These are phyloP conservation scores for Stegastes partitus DNA, from an alignment of 2,113 vertebrate genomes.

Conservation along the genomic window DNA sequence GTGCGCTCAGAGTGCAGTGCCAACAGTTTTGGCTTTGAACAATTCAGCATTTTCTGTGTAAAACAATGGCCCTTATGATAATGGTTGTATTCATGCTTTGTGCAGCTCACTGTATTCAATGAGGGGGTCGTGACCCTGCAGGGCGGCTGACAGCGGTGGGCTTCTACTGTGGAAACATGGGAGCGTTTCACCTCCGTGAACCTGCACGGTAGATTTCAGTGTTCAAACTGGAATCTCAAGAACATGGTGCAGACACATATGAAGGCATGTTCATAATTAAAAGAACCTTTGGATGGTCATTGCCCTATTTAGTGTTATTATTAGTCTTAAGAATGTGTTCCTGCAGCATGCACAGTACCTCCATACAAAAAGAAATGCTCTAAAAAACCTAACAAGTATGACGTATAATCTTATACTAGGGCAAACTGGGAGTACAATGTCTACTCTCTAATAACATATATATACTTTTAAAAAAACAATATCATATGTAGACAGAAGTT, in stretches of 20 bases:
- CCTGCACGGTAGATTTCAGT: neutral
- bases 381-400: too few species aligned
- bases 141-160: neutral
- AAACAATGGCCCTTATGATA: slow-evolving; percentile 59
- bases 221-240: neutral
- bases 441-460: too few species aligned
- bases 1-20: slow-evolving; percentile 66
- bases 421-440: too few species aligned
- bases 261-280: too few species aligned
- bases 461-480: too few species aligned
- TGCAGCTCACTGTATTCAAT: slow-evolving; percentile 42
- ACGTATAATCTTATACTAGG: too few species aligned
- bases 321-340: too few species aligned
- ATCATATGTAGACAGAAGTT: too few species aligned
- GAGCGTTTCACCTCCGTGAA: neutral
- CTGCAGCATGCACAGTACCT: too few species aligned
- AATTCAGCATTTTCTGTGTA: slow-evolving; percentile 72
- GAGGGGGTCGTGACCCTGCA: slow-evolving; percentile 39
- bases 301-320: too few species aligned
- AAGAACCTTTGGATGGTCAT: too few species aligned
- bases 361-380: too few species aligned
- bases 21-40: slow-evolving; percentile 63
- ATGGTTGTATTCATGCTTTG: slow-evolving; percentile 53
- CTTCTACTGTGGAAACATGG: slow-evolving; percentile 4
- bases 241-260: neutral